These are phyloP conservation scores for Agrochola litura DNA, from an alignment of 2,888 invertebrate species.

Conservation along the genomic window DNA sequence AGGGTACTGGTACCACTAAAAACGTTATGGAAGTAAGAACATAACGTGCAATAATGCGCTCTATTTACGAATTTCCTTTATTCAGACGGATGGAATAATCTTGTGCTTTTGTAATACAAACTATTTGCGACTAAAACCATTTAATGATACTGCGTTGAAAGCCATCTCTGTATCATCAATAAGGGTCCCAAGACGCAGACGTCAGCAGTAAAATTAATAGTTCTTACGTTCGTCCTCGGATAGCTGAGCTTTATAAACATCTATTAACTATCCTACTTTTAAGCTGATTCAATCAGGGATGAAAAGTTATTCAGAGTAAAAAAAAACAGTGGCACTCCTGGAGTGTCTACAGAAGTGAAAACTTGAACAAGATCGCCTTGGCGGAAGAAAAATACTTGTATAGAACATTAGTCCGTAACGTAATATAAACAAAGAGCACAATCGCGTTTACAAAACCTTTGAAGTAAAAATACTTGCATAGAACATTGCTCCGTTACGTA, in stretches of 20 bases:
- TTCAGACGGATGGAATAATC: background rate
- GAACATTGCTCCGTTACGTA: too few species aligned
- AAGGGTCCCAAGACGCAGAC: conserved; percentile 57
- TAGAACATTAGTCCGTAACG: too few species aligned
- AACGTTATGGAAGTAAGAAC: background rate
- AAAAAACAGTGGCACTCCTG: too few species aligned
- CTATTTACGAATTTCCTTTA: background rate
- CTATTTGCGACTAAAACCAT: conserved; percentile 2
- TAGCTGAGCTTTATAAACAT: conserved; percentile 40
- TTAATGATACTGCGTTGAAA: conserved; percentile 25
- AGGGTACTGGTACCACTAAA: background rate
- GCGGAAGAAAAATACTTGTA: too few species aligned
- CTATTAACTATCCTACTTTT: conserved; percentile 34
- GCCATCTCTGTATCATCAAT: conserved; percentile 60
- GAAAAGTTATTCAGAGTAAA: background rate
- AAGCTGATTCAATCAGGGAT: conserved; percentile 20
- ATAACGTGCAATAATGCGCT: too few species aligned
- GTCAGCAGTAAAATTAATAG: conserved; percentile 57
- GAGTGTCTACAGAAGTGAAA: too few species aligned
- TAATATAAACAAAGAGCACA: too few species aligned
- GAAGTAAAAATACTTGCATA: too few species aligned
- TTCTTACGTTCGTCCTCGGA: conserved; percentile 40
- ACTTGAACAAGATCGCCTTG: too few species aligned
- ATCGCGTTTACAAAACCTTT: too few species aligned
- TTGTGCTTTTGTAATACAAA: background rate